Percentiles rank a stretch among this genome's conserved stretches.
Conservation (phyloP, 2,113 vertebrate genomes). For the Menura novaehollandiae region DNA sequence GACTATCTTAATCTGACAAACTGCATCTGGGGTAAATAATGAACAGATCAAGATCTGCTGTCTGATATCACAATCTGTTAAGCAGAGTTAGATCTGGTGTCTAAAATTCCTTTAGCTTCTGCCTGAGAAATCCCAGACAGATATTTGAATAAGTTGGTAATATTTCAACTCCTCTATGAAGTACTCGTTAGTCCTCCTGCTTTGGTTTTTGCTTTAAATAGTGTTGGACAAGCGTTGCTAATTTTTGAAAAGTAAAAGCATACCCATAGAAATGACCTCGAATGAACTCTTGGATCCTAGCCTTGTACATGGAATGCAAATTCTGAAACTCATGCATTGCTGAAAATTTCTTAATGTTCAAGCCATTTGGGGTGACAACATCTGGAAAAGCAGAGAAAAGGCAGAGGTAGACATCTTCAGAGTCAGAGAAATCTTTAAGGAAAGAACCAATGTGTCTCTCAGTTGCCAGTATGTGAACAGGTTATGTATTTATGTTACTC, state of each 20-base stretch:
- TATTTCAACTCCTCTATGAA: background rate
- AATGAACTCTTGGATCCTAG: slow-evolving; percentile 93
- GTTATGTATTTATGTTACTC: background rate
- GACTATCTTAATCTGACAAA: background rate
- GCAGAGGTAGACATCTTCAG: slow-evolving; percentile 37
- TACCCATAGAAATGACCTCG: slow-evolving; percentile 98
- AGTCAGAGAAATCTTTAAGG: background rate
- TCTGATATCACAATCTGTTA: background rate
- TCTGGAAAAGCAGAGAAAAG: slow-evolving; percentile 77
- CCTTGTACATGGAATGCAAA: slow-evolving; percentile 90
- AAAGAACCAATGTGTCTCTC: background rate
- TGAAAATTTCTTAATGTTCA: slow-evolving; percentile 97
- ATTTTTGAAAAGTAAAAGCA: slow-evolving; percentile 49
- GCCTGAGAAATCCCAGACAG: background rate
- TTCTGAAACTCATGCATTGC: slow-evolving; percentile 99
- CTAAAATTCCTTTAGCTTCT: background rate
- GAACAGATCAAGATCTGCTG: background rate
- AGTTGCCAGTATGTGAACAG: background rate
- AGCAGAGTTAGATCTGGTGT: background rate
- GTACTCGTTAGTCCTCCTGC: background rate
- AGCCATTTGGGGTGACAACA: slow-evolving; percentile 92
- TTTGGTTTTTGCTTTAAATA: background rate
- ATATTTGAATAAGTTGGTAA: background rate
- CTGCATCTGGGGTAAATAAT: background rate
- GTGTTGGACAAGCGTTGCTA: background rate